These are phyloP conservation scores for Dolichomitus sp. DNA, from an alignment of 2,888 invertebrate genomes.

Conservation along the genomic window DNA sequence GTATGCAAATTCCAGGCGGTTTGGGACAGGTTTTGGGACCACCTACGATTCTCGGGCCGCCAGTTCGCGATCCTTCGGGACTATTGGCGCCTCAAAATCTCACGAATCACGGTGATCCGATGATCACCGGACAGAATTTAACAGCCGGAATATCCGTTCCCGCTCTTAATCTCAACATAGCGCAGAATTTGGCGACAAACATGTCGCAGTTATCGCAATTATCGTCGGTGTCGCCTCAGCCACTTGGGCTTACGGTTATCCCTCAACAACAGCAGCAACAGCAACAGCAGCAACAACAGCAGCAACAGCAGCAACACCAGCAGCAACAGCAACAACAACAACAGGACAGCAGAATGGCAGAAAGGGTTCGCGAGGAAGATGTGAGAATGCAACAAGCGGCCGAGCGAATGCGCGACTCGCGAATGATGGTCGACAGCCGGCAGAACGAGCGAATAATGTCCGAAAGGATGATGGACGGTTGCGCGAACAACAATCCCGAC, in stretches of 20 bases:
- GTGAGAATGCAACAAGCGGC: constrained; percentile 57
- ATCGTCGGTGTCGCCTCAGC: constrained; percentile 80
- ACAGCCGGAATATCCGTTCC: constrained; percentile 74
- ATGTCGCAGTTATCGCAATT: constrained; percentile 81
- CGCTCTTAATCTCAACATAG: constrained; percentile 83
- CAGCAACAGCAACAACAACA: constrained; percentile 64
- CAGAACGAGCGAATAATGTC: constrained; percentile 61
- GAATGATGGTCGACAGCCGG: constrained; percentile 71
- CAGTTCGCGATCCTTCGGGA: constrained; percentile 48
- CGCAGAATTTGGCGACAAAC: constrained; percentile 81
- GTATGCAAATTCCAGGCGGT: constrained; percentile 76
- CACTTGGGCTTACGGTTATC: constrained; percentile 82
- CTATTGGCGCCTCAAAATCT: constrained; percentile 60
- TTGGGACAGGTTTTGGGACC: constrained; percentile 62
- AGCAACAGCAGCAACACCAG: constrained; percentile 54
- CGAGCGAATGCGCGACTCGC: constrained; percentile 62
- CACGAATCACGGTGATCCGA: constrained; percentile 65
- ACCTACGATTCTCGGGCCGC: constrained; percentile 63
- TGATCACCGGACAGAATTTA: constrained; percentile 72
- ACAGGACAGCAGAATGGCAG: constrained; percentile 75
- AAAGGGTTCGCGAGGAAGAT: constrained; percentile 75
- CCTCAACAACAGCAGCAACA: constrained; percentile 64
- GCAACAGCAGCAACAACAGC: constrained; percentile 52
- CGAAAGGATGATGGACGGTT: constrained; percentile 65
- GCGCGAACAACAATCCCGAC: constrained; percentile 67